Conservation (phyloP, 2,888 invertebrate species). For the Lycia hirtaria region DNA sequence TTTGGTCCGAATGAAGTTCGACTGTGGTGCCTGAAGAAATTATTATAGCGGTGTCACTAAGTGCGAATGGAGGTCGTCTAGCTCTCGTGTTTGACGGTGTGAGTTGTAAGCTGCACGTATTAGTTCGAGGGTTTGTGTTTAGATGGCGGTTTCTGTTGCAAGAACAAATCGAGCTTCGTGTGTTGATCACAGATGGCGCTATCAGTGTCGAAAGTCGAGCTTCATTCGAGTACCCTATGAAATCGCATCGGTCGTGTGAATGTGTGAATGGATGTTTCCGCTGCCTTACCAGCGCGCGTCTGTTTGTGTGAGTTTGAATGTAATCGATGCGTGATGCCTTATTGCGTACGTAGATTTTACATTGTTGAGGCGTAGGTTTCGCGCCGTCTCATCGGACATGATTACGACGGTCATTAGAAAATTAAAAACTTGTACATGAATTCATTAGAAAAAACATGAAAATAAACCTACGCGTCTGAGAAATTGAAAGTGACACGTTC, state of each 20-base stretch:
- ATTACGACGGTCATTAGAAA: neutral
- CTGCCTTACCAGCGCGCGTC: constrained; percentile 19
- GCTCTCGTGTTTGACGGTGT: neutral
- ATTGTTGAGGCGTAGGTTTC: constrained; percentile 22
- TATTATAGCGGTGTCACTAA: neutral
- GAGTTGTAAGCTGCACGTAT: neutral
- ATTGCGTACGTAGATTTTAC: constrained; percentile 17
- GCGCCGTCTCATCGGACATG: constrained; percentile 4
- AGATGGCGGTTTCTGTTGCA: constrained; percentile 13
- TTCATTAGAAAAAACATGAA: neutral
- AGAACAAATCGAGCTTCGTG: neutral
- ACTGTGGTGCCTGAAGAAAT: neutral
- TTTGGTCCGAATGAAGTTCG: neutral
- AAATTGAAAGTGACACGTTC: constrained; percentile 19
- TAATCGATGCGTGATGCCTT: constrained; percentile 21
- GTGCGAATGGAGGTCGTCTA: constrained; percentile 1
- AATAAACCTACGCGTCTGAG: constrained; percentile 11
- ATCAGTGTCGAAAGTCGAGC: constrained; percentile 3
- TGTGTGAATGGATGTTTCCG: constrained; percentile 11
- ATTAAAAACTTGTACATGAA: neutral
- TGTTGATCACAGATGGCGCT: constrained; percentile 20
- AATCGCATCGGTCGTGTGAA: constrained; percentile 8
- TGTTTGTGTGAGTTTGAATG: constrained; percentile 4
- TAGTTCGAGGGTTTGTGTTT: neutral
- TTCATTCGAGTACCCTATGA: constrained; percentile 9